Base-by-base conservation (phyloP, 2,888 invertebrate genomes). In the Helicoverpa assulta region DNA sequence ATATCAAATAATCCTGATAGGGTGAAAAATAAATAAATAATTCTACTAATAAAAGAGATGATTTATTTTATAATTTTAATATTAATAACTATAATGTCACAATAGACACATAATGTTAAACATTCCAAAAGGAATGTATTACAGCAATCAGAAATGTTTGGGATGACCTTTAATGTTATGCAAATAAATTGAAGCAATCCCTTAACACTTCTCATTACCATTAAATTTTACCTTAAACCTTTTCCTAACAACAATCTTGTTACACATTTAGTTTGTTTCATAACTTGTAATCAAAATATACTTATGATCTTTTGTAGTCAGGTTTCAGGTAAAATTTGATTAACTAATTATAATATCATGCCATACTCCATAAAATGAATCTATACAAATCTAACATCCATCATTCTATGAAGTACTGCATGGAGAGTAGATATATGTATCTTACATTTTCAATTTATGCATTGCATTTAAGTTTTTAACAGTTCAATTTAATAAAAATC, bases 401-500 rank as follows among this genome's bases (percentile, higher is more conserved):
- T 72, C 82, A 83, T 81, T 86, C 58, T 86, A 90, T 90, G 85
- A 85, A 92, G 92, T 91, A 91, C 80, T 85, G 79, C 89, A 92
- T 89, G 87, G 75, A 33, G 79, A 88, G 91, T 90, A 95, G 95
- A 95, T 95, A 94, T 86, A 94, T 93, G 89, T 95, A 95, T 95
- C 94, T 95, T 95, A 95, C 95, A 84, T 90, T 93, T 93, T 93
- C 93, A 94, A 93, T 93, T 85, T 92, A 95, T 95, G 95, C 95
- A 95, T 95, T 94, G 95, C 95, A 95, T 95, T 93, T 91, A 91
- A 89, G 89, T 90, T 94, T 94, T 86, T 88, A 90, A 90, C 90
- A 94, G 94, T 95, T 95, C 95, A 95, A 95, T 95, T 95, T 91
- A 92, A 92, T 93, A 93, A 91, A 93, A 95, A 95, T 95, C 94